A percentile compares a stretch with the other conserved stretches of the same genome.
Evolutionary conservation across 1,140 invertebrate genomes (phyloP).

Genomic region (Ericerus pela): DNA sequence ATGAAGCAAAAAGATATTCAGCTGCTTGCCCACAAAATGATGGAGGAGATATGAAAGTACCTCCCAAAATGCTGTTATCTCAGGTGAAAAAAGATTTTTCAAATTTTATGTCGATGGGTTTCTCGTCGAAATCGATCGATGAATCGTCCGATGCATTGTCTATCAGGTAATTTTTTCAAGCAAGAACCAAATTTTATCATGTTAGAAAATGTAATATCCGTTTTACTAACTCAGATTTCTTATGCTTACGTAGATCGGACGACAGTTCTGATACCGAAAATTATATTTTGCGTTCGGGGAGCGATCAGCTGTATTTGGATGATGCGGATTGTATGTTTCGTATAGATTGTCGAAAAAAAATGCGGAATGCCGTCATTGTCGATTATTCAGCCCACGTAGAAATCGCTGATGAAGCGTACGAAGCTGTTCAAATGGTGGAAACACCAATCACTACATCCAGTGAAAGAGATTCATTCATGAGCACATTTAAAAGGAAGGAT

Average conservation of each 20-base stretch:
- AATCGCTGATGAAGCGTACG: constrained; percentile 68
- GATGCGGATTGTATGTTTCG: constrained; percentile 5
- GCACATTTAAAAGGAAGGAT: constrained; percentile 60
- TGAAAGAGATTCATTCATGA: constrained; percentile 66
- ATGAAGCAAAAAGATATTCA: too few relatives aligned
- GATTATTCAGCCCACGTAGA: constrained; percentile 37
- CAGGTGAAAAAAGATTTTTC: neutral
- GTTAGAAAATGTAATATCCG: neutral
- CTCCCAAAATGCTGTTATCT: too few relatives aligned
- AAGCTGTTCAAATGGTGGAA: constrained; percentile 40
- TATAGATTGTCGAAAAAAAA: neutral
- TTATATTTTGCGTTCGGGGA: neutral
- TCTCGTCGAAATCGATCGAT: neutral
- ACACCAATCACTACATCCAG: constrained; percentile 51
- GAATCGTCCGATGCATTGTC: neutral
- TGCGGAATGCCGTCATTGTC: neutral
- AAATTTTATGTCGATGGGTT: constrained; percentile 6
- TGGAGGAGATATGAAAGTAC: too few relatives aligned
- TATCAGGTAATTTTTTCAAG: neutral
- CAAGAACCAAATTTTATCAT: neutral
- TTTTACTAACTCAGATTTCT: neutral
- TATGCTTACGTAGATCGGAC: constrained; percentile 31
- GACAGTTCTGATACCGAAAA: constrained; percentile 61
- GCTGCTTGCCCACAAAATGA: too few relatives aligned
- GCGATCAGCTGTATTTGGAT: constrained; percentile 7